Base-by-base conservation (phyloP, 2,888 invertebrate species). In the Disparrhopalites patrizii region DNA sequence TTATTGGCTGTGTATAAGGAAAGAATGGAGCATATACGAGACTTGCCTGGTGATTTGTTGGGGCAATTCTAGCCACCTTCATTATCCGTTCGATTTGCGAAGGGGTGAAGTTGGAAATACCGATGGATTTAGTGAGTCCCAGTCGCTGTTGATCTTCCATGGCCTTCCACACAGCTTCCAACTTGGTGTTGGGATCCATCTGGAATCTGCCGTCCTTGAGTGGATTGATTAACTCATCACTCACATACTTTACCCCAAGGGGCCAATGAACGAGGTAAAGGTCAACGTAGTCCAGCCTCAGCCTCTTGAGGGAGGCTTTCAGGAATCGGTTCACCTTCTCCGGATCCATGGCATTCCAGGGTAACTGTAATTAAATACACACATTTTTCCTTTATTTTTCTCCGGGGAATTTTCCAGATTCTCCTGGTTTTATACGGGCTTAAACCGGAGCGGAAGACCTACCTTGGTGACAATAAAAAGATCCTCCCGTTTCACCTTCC, bases 391-490 rank as follows among this genome's bases (percentile, higher is more conserved):
- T 56, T 8, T n/a, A 56, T 36, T n/a, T n/a, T n/a, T n/a, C n/a
- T n/a, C n/a, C n/a, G n/a, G n/a, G n/a, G n/a, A n/a, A n/a, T n/a
- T n/a, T n/a, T n/a, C n/a, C n/a, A n/a, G n/a, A n/a, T n/a, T n/a
- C n/a, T n/a, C n/a, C n/a, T n/a, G n/a, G n/a, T n/a, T n/a, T n/a
- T n/a, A n/a, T n/a, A n/a, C n/a, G n/a, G n/a, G n/a, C n/a, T n/a
- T n/a, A n/a, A n/a, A n/a, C n/a, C n/a, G n/a, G n/a, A n/a, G n/a
- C n/a, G n/a, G n/a, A n/a, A n/a, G n/a, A n/a, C 54, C 71, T 72
- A 92, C 82, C 80, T 93, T 93, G 10, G 92, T 90, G n/a, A 88
- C 88, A 55, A 93, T 83, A 77, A 90, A 93, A 0, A 93, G 79
- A 55, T 93, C 90, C 73, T 89, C 87, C 72, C 93, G 84, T 75